Percentiles rank a stretch among this genome's conserved stretches.
phyloP scores from a whole-genome alignment of 2,797 vertebrate genomes.

The Muscicapa striata region DNA sequence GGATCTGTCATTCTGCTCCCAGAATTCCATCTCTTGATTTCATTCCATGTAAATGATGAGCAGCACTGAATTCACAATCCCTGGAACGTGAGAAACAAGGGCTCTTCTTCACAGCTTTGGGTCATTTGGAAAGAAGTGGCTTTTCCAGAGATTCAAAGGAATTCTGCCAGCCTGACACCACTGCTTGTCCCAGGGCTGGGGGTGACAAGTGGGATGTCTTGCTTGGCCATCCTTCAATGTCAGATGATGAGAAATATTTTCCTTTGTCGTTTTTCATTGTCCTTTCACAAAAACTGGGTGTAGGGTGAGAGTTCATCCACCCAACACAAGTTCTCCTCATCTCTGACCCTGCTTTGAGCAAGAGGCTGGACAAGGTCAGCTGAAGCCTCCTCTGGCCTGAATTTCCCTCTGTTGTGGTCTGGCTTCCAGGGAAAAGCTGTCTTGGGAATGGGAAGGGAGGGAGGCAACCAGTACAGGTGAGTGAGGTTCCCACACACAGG shows the following conservation, averaged over 20 bases:
- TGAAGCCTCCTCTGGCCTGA: background rate
- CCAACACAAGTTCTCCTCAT: background rate
- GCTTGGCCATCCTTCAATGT: accelerated
- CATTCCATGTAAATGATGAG: background rate
- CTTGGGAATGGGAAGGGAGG: background rate
- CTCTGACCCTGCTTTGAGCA: no score
- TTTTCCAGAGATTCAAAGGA: background rate
- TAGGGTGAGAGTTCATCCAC: background rate
- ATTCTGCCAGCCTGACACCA: background rate
- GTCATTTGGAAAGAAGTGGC: background rate
- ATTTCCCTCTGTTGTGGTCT: background rate
- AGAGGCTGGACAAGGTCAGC: background rate
- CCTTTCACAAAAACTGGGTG: background rate
- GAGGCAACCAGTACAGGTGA: background rate
- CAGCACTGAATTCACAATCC: background rate
- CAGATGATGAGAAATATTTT: background rate
- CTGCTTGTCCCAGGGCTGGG: background rate
- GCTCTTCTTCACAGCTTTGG: background rate
- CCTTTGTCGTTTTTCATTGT: accelerated
- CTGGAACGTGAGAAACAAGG: background rate
- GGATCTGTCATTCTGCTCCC: background rate
- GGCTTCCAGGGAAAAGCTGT: background rate
- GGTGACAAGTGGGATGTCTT: background rate
- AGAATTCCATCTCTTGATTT: background rate
- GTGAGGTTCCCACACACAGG: accelerated